These are phyloP conservation scores for Pherbina coryleti DNA, from an alignment of 2,888 invertebrate species.

Conservation along the genomic window DNA sequence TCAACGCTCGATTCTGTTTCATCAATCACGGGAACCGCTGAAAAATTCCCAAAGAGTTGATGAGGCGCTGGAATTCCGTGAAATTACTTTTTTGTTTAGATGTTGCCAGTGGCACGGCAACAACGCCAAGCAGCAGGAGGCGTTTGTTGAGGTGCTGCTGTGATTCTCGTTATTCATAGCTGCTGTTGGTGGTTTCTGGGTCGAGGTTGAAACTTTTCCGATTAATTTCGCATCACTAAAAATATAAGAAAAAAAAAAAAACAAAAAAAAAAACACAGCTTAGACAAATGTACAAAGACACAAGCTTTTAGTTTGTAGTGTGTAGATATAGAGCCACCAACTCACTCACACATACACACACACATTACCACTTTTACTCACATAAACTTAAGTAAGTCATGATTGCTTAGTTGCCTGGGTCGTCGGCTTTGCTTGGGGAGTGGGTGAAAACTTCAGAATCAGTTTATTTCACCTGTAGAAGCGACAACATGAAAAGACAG, in stretches of 20 bases:
- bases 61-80: slow-evolving; percentile 54
- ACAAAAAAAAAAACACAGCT: neutral
- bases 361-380: neutral
- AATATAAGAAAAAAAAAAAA: neutral
- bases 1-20: slow-evolving; percentile 45
- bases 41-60: slow-evolving; percentile 53
- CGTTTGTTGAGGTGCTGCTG: neutral
- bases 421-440: neutral
- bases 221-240: slow-evolving; percentile 50
- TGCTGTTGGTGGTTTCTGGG: neutral
- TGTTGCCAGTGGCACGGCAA: slow-evolving; percentile 41
- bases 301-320: neutral
- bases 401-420: neutral
- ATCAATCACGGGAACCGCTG: slow-evolving; percentile 50
- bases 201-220: slow-evolving; percentile 49
- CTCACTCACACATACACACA: neutral
- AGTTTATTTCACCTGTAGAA: slow-evolving; percentile 6
- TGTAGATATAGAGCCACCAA: too few species aligned
- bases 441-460: neutral
- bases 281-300: neutral
- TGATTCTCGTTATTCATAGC: neutral
- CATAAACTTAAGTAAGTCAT: slow-evolving; percentile 7
- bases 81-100: slow-evolving; percentile 52
- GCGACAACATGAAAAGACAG: slow-evolving; percentile 23
- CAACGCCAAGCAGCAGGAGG: neutral